phyloP scores from a whole-genome alignment of 2,797 vertebrate species.

The Numenius phaeopus region DNA sequence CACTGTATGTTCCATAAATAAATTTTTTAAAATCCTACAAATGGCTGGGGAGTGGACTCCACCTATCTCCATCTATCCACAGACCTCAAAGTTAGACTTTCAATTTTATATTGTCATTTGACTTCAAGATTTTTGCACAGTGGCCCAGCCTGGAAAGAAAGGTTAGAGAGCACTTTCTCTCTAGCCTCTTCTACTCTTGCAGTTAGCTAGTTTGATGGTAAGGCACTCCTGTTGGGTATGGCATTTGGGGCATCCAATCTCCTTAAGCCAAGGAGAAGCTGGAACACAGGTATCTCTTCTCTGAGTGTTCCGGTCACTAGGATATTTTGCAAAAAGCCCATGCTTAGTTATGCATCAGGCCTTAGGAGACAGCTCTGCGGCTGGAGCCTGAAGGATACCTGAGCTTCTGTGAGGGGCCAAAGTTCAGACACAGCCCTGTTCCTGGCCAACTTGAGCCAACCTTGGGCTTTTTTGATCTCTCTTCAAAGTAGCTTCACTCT shows the following conservation, averaged over 20 bases:
- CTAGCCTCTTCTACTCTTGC: background rate
- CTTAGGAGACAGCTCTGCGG: background rate
- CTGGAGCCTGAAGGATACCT: background rate
- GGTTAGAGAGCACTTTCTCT: background rate
- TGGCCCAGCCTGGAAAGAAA: background rate
- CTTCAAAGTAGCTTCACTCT: background rate
- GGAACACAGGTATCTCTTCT: background rate
- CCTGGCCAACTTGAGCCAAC: background rate
- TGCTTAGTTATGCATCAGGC: background rate
- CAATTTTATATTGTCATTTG: background rate
- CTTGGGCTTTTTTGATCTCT: background rate
- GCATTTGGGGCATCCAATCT: background rate
- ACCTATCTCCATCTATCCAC: background rate
- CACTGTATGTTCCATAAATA: background rate
- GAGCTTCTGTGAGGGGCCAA: background rate
- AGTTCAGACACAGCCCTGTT: background rate
- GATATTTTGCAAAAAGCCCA: background rate
- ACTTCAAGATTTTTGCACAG: background rate
- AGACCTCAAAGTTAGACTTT: background rate
- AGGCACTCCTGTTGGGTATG: background rate
- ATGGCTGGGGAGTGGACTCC: background rate
- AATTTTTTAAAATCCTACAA: background rate
- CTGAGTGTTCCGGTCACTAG: background rate
- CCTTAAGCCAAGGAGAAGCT: background rate
- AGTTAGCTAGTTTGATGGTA: background rate